A percentile compares a stretch with the other conserved stretches of the same genome.
Conservation (phyloP, 2,113 vertebrate genomes). For the Cisticola juncidis region DNA sequence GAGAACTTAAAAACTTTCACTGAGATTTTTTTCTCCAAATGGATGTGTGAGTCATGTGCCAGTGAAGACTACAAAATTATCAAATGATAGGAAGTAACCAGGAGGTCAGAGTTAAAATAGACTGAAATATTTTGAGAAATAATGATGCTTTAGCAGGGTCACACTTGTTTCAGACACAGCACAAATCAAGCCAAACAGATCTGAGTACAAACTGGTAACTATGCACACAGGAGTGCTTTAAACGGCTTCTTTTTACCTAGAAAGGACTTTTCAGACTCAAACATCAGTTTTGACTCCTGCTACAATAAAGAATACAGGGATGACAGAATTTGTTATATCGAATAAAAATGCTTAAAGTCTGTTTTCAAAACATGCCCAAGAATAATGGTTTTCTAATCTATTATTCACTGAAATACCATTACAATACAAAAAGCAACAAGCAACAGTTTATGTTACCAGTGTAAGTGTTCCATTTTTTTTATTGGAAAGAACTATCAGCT, state of each 20-base stretch:
- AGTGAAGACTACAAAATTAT: background rate
- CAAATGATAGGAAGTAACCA: background rate
- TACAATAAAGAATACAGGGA: background rate
- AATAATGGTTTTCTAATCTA: background rate
- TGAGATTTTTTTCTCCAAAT: background rate
- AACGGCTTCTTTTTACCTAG: background rate
- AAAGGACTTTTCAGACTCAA: background rate
- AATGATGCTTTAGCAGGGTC: background rate
- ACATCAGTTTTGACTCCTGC: background rate
- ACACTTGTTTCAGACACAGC: background rate
- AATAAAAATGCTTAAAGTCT: background rate
- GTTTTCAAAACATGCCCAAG: background rate
- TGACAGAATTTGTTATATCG: background rate
- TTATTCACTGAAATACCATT: background rate
- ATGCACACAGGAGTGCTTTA: background rate
- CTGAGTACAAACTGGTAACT: background rate
- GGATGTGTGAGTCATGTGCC: background rate
- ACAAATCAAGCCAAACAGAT: background rate
- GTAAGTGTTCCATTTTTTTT: slow-evolving; percentile 32
- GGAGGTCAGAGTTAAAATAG: background rate
- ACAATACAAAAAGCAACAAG: background rate
- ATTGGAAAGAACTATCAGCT: background rate
- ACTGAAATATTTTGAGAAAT: background rate
- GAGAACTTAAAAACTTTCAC: background rate
- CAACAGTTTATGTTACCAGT: slow-evolving; percentile 6